Evolutionary conservation across 2,888 invertebrate species (phyloP).

Genomic region (Trisateles emortualis): DNA sequence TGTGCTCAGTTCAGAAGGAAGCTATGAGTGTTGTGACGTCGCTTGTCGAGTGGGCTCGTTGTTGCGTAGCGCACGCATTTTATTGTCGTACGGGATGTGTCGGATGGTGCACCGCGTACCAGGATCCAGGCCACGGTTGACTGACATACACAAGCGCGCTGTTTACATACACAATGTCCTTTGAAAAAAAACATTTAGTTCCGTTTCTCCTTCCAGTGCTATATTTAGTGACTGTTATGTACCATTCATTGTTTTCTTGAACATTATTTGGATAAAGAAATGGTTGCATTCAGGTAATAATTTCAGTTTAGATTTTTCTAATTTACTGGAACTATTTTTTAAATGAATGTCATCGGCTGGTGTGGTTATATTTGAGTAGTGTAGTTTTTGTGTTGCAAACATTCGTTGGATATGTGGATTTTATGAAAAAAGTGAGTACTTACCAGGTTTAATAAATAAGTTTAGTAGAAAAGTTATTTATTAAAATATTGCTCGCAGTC

Average conservation of each 20-base stretch:
- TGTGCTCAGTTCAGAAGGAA: constrained; percentile 78
- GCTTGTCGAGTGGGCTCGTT: constrained; percentile 57
- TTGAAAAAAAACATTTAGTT: constrained; percentile 55
- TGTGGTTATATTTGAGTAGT: background rate
- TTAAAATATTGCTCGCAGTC: too few relatives aligned
- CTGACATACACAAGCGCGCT: constrained; percentile 39
- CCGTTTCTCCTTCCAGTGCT: constrained; percentile 61
- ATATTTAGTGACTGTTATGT: constrained; percentile 61
- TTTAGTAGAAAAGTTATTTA: background rate
- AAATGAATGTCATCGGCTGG: background rate
- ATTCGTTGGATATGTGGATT: background rate
- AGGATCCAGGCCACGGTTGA: constrained; percentile 38
- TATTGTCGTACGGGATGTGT: constrained; percentile 65
- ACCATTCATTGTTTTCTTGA: constrained; percentile 31
- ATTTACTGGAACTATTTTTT: background rate
- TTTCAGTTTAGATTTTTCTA: constrained; percentile 9
- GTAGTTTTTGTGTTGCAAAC: constrained; percentile 1
- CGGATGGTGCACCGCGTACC: constrained; percentile 55
- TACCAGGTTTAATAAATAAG: background rate
- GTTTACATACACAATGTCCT: constrained; percentile 50
- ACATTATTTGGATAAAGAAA: constrained; percentile 23
- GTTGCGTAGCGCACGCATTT: constrained; percentile 55
- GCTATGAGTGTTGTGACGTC: constrained; percentile 72
- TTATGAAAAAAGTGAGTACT: background rate
- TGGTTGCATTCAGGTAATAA: constrained; percentile 56